Evolutionary conservation across 2,113 vertebrate species (phyloP).

Genomic region (Xiphias gladius): DNA sequence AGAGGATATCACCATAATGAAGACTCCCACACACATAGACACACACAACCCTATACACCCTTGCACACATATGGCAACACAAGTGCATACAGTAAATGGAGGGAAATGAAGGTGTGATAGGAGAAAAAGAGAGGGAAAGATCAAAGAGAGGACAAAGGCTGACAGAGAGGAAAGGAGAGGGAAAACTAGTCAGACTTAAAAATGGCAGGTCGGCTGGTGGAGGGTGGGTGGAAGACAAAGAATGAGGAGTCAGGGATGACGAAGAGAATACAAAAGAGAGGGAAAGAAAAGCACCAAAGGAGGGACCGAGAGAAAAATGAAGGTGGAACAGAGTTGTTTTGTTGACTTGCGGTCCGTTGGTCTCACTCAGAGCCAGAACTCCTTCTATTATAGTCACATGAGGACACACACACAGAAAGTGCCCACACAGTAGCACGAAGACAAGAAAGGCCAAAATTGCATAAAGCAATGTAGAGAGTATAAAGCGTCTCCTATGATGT

Average conservation of each 20-base stretch:
- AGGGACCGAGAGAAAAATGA: neutral
- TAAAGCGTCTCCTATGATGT: neutral
- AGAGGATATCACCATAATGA: slow-evolving; percentile 11
- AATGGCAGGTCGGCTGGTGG: neutral
- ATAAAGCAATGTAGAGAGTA: neutral
- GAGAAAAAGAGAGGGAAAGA: neutral
- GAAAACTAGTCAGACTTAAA: neutral
- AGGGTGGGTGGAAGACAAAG: slow-evolving; percentile 21
- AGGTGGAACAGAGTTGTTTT: slow-evolving; percentile 53
- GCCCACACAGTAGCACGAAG: neutral
- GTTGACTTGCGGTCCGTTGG: slow-evolving; percentile 37
- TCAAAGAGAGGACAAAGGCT: neutral
- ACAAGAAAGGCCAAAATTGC: neutral
- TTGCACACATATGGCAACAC: neutral
- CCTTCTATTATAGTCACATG: slow-evolving; percentile 49
- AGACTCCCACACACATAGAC: neutral
- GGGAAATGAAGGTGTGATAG: neutral
- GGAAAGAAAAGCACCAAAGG: neutral
- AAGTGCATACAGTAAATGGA: neutral
- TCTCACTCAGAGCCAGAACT: slow-evolving; percentile 34
- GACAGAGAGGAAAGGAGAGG: neutral
- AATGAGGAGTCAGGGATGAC: slow-evolving; percentile 5
- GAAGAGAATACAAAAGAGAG: slow-evolving; percentile 12
- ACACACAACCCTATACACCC: neutral
- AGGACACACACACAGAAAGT: slow-evolving; percentile 28